A percentile compares a stretch with the other conserved stretches of the same genome.
These are phyloP conservation scores for Drosophila ironensis DNA, from an alignment of 1,140 invertebrate species.

Conservation along the genomic window DNA sequence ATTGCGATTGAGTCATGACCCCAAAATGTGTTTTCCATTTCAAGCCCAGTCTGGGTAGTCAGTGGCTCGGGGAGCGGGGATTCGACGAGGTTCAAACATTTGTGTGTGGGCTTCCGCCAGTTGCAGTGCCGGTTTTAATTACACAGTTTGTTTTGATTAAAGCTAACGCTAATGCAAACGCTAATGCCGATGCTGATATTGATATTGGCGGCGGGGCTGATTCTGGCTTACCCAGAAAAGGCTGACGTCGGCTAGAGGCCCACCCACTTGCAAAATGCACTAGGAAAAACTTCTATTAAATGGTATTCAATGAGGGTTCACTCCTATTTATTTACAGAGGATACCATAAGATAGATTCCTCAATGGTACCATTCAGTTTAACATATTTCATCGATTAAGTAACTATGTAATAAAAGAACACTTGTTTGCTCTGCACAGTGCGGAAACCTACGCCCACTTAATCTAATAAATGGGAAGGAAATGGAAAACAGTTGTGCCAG, in stretches of 20 bases:
- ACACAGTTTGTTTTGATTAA: constrained; percentile 70
- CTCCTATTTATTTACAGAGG: background rate
- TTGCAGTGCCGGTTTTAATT: constrained; percentile 62
- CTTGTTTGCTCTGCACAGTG: constrained; percentile 11
- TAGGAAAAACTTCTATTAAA: background rate
- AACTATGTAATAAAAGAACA: no score
- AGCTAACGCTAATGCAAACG: constrained; percentile 24
- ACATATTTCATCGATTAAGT: no score
- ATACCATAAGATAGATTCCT: no score
- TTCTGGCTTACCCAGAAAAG: constrained; percentile 32
- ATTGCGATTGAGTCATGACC: constrained; percentile 40
- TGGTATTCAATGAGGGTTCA: background rate
- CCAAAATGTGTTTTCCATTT: constrained; percentile 69
- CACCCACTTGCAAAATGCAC: constrained; percentile 52
- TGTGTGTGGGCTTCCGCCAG: constrained; percentile 25
- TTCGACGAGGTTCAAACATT: constrained; percentile 20
- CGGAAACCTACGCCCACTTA: constrained; percentile 12
- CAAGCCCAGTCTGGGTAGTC: constrained; percentile 25
- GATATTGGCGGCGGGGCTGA: no score
- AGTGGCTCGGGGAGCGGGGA: constrained; percentile 17
- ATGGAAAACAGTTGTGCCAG: constrained; percentile 40
- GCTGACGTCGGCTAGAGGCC: constrained; percentile 7
- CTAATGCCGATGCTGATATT: constrained; percentile 9
- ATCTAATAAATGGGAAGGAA: constrained; percentile 50
- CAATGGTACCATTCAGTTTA: no score